phyloP scores from a whole-genome alignment of 2,888 invertebrate genomes.

The Aleiodes leptofemur region DNA sequence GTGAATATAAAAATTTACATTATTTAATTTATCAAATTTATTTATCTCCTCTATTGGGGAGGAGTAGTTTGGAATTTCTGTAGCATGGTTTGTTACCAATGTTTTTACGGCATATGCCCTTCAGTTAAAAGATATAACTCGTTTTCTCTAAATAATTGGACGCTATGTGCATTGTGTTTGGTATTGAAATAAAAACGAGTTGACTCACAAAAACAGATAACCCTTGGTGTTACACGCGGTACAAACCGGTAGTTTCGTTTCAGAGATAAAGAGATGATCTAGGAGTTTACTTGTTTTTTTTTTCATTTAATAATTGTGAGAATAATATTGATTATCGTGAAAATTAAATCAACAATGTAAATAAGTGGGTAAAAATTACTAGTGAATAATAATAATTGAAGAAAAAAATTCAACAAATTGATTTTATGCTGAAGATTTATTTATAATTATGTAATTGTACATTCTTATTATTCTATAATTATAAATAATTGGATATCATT shows the following conservation, averaged over 20 bases:
- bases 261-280: slow-evolving; percentile 22
- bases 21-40: too few species aligned
- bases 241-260: not conserved
- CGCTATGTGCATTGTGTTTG: slow-evolving; percentile 27
- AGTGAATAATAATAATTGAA: not conserved
- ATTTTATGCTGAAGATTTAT: not conserved
- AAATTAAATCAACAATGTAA: not conserved
- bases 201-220: slow-evolving; percentile 23
- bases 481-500: slow-evolving; percentile 27
- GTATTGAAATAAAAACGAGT: not conserved
- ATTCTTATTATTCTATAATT: slow-evolving; percentile 4
- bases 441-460: not conserved
- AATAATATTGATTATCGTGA: slow-evolving; percentile 7
- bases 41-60: too few species aligned
- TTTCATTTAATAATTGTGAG: slow-evolving; percentile 20
- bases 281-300: not conserved
- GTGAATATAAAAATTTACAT: too few species aligned
- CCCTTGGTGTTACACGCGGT: slow-evolving; percentile 33
- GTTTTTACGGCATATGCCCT: slow-evolving; percentile 20
- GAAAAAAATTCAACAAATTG: not conserved
- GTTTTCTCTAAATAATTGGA: slow-evolving; percentile 37
- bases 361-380: too few species aligned
- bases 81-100: slow-evolving; percentile 7
- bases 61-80: too few species aligned
- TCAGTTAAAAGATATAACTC: slow-evolving; percentile 23